Percentiles rank a stretch among this genome's conserved stretches.
These are phyloP conservation scores for Drosophila mimetica DNA, from an alignment of 2,888 invertebrate species.

Conservation along the genomic window DNA sequence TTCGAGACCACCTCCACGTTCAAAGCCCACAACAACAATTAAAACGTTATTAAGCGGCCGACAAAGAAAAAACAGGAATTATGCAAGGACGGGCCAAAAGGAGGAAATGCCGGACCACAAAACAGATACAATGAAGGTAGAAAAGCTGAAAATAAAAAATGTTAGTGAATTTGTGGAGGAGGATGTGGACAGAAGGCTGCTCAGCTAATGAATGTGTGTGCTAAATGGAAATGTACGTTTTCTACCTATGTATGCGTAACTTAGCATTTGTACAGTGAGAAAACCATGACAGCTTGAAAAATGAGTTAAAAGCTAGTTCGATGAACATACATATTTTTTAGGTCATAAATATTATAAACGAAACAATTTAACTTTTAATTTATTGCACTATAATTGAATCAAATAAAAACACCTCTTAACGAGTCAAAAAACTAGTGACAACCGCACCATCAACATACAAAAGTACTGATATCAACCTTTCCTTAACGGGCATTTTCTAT, in stretches of 20 bases:
- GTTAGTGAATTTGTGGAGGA: constrained; percentile 36
- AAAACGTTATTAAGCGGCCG: constrained; percentile 76
- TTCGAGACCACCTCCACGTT: constrained; percentile 48
- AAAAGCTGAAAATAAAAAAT: constrained; percentile 28
- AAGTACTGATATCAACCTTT: no score
- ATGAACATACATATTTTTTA: no score
- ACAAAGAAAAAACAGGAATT: constrained; percentile 50
- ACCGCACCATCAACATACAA: no score
- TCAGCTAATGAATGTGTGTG: constrained; percentile 34
- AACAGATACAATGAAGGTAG: constrained; percentile 39
- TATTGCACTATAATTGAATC: no score
- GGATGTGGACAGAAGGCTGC: constrained; percentile 30
- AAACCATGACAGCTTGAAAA: constrained; percentile 45
- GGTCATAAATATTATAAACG: no score
- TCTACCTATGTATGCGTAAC: not conserved
- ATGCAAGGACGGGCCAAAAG: constrained; percentile 56
- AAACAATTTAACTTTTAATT: no score
- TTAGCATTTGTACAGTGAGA: not conserved
- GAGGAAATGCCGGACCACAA: constrained; percentile 27
- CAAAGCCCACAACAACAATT: constrained; percentile 78
- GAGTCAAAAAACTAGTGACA: no score
- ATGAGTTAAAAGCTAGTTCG: not conserved
- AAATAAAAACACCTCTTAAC: no score
- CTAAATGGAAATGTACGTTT: not conserved
- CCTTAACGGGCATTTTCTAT: no score